Base-by-base conservation (phyloP, 1,140 invertebrate species). In the Helicorthomorpha holstii region DNA sequence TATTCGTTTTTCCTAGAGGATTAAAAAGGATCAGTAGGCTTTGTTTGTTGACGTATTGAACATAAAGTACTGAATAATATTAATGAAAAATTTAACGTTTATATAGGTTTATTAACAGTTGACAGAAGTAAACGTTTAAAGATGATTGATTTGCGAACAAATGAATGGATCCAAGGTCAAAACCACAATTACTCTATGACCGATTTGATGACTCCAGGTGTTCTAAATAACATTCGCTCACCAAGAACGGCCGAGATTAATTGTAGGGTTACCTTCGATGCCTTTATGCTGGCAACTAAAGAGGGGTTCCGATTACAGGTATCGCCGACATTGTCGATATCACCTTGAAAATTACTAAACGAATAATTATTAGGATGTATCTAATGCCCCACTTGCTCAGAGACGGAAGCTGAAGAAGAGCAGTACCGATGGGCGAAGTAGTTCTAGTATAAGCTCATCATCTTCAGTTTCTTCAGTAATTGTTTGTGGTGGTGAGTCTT, bases 91-190 rank as follows among this genome's bases (percentile, higher is more conserved):
- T 45, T 44, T 34, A 54, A 53, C 48, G 25, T 62, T 57, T 3
- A 56, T n/a, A n/a, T n/a, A 67, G 75, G 79, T 12, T 69, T 94
- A 23, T 65, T 94, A 23, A 83, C 81, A 0, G 80, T 89, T 1
- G 83, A 92, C 61, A 83, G 87, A 0, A 69, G 66, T 22, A 73
- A 79, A 58, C 70, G 89, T 51, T 64, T 90, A 3, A 77, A 75
- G 25, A 79, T 90, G 64, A 57, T 59, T 14, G 76, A 82, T 42
- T 66, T 90, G 1, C 63, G 73, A 0, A 63, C 66, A 4, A 78
- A 81, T 60, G 65, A 74, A 3, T 89, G 85, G 84, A 52, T 87
- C 24, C 58, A 64, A 48, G 54, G 70, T 53, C 52, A 62, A 54
- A 54, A 64, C 56, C 62, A 66, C 58, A 61, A 67, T 54, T 68